These are phyloP conservation scores for Otus scops DNA, from an alignment of 2,797 vertebrate species.

Conservation along the genomic window DNA sequence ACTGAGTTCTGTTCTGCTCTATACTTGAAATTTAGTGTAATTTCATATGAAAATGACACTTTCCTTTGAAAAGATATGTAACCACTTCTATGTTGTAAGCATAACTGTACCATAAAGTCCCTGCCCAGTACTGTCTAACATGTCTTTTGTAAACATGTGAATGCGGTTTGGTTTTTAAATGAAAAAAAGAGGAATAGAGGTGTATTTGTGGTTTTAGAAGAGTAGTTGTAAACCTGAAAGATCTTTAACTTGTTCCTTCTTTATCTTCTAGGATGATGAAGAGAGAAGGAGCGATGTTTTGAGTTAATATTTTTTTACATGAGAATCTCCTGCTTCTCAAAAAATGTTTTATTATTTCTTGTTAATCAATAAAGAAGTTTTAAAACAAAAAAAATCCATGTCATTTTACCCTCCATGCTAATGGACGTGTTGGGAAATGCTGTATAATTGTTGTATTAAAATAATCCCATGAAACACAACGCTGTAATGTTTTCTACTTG, in stretches of 20 bases:
- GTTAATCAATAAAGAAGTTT: neutral
- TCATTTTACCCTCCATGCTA: neutral
- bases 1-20: neutral
- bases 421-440: neutral
- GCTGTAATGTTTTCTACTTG: neutral
- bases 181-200: neutral
- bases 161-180: neutral
- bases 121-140: neutral
- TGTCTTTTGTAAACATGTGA: neutral
- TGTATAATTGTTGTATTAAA: neutral
- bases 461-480: neutral
- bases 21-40: neutral
- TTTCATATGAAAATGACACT: neutral
- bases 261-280: constrained; percentile 12
- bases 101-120: neutral
- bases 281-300: neutral
- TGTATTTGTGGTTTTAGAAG: neutral
- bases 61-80: neutral
- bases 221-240: neutral
- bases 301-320: neutral
- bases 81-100: neutral
- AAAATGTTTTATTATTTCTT: neutral
- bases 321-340: neutral
- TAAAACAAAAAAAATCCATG: neutral
- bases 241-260: neutral